Percentiles rank a stretch among this genome's conserved stretches.
These are phyloP conservation scores for Marasmarcha lunaedactyla DNA, from an alignment of 2,888 invertebrate species.

Conservation along the genomic window DNA sequence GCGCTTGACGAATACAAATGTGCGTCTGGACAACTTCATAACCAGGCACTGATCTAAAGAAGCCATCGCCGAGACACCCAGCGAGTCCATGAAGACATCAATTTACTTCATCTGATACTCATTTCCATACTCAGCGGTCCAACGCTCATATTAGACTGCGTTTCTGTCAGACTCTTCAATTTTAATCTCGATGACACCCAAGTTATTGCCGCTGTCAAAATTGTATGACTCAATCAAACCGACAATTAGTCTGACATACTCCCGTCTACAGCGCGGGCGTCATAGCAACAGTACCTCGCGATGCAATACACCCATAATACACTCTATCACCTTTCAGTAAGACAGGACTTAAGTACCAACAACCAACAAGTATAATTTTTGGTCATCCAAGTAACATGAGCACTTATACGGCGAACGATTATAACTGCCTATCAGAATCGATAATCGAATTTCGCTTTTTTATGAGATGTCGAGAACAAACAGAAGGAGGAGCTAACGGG, in stretches of 20 bases:
- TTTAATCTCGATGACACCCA: not conserved
- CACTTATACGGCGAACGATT: not conserved
- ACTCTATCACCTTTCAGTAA: not conserved
- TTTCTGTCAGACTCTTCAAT: not conserved
- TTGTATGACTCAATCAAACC: slow-evolving; percentile 44
- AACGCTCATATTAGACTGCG: not conserved
- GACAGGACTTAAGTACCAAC: not conserved
- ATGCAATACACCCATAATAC: not conserved
- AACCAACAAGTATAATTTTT: not conserved
- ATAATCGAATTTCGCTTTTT: slow-evolving; percentile 1
- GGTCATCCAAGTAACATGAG: not conserved
- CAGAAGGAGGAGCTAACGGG: not conserved
- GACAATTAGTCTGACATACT: not conserved
- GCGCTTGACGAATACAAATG: too few species aligned
- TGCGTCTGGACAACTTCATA: too few species aligned
- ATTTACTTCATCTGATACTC: too few species aligned
- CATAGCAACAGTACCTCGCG: not conserved
- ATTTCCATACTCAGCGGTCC: not conserved
- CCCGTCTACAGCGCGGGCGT: not conserved
- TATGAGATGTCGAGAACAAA: not conserved
- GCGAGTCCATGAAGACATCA: too few species aligned
- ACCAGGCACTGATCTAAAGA: too few species aligned
- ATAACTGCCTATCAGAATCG: not conserved
- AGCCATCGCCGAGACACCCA: too few species aligned
- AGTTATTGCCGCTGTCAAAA: slow-evolving; percentile 20